phyloP scores from a whole-genome alignment of 2,888 invertebrate species.

The Abrostola triplasia region DNA sequence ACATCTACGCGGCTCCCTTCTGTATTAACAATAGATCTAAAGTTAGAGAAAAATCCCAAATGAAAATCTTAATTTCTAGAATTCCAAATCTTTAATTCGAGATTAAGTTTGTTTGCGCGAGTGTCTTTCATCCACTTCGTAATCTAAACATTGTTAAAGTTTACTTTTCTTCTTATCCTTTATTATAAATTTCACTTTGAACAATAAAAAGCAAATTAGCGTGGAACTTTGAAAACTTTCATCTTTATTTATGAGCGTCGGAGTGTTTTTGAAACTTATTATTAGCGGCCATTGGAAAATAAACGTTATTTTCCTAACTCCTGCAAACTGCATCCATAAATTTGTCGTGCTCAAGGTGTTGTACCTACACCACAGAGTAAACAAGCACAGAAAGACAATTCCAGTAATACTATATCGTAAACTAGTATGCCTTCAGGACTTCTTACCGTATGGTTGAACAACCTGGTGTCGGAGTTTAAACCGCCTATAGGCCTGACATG shows the following conservation, averaged over 20 bases:
- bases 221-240: conserved; percentile 12
- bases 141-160: neutral
- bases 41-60: neutral
- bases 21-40: neutral
- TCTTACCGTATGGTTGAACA: no score
- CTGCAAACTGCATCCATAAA: conserved; percentile 12
- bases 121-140: neutral
- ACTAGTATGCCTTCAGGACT: no score
- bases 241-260: conserved; percentile 27
- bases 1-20: neutral
- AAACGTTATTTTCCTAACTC: conserved; percentile 5
- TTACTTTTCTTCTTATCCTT: conserved; percentile 1
- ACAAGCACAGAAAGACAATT: neutral
- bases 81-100: neutral
- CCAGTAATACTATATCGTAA: no score
- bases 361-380: neutral
- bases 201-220: conserved; percentile 20
- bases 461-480: no score
- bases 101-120: neutral
- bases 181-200: neutral
- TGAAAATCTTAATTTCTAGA: neutral
- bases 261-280: conserved; percentile 4
- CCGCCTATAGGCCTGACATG: no score
- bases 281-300: conserved; percentile 1
- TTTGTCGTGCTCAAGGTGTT: neutral